Conservation (phyloP, 2,888 invertebrate genomes). For the Drosophila mulleri region DNA sequence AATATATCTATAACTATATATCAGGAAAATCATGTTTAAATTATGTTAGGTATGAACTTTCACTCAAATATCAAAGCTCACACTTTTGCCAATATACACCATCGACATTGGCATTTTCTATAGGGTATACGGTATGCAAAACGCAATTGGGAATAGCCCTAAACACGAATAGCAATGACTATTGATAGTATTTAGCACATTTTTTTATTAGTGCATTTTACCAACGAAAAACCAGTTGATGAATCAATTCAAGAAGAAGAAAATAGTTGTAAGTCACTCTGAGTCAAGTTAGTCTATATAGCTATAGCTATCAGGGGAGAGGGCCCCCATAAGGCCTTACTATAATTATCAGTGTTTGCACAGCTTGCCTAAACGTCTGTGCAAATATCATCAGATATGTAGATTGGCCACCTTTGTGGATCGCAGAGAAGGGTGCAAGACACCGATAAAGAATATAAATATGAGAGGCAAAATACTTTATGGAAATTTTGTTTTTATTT, state of each 20-base stretch:
- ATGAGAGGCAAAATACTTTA: not conserved
- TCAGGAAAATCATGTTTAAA: too few relatives aligned
- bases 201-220: constrained; percentile 13
- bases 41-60: not conserved
- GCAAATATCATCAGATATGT: constrained; percentile 21
- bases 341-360: constrained; percentile 33
- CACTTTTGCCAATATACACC: not conserved
- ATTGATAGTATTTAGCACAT: constrained; percentile 13
- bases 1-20: too few relatives aligned
- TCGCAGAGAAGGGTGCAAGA: not conserved
- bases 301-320: not conserved
- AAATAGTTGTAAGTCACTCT: not conserved
- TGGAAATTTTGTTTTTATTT: constrained; percentile 8
- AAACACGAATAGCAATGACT: not conserved
- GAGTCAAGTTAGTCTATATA: not conserved
- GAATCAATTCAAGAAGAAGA: constrained; percentile 31
- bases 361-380: constrained; percentile 46
- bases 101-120: not conserved
- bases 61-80: too few relatives aligned
- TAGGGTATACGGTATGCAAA: not conserved
- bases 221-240: constrained; percentile 41
- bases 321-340: not conserved
- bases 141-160: constrained; percentile 10
- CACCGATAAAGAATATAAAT: not conserved
- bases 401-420: not conserved